Base-by-base conservation (phyloP, 1,140 invertebrate species). In the Halictus rubicundus region DNA sequence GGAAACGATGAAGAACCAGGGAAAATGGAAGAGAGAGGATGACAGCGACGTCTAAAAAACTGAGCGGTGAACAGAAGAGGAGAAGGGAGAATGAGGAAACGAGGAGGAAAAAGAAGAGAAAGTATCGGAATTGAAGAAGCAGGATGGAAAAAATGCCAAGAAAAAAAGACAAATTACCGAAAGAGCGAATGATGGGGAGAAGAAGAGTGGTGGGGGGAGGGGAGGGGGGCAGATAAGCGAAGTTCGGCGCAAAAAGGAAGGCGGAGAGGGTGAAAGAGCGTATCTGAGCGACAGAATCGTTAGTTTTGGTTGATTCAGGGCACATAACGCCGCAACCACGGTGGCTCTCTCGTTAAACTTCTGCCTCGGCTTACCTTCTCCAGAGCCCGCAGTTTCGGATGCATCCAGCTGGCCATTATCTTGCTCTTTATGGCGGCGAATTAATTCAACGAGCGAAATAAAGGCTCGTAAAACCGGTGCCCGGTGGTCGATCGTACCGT, bases 371-470 rank as follows among this genome's bases (percentile, higher is more conserved):
- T 77, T 70, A 70, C 79, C 74, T 77, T 65, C 52, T 68, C 60
- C 19, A 52, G 21, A 69, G 37, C 49, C 23, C 60, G 74, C 60
- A 59, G 60, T 78, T 77, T 77, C 74, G 65, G 60, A 76, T 70
- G 74, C 49, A 70, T 77, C 59, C 74, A 59, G 70, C 60, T 60
- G 46, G 66, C 79, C 64, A 79, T 82, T 79, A 82, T 79, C 68
- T 73, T 78, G 32, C 32, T 68, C 57, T 82, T 82, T 79, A 82
- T 73, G 76, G 78, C 64, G 80, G 60, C 46, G 69, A 82, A 82
- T 82, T 82, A 82, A 82, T 79, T 78, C 76, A 68, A 79, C 76
- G 76, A 74, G 57, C 69, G 76, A 79, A 79, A 82, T 82, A 79
- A 82, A 82, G 80, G 68, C 80, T 82, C 61, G 69, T 82, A 81